Base-by-base conservation (phyloP, 2,113 vertebrate genomes). In the Leucosticte australis region DNA sequence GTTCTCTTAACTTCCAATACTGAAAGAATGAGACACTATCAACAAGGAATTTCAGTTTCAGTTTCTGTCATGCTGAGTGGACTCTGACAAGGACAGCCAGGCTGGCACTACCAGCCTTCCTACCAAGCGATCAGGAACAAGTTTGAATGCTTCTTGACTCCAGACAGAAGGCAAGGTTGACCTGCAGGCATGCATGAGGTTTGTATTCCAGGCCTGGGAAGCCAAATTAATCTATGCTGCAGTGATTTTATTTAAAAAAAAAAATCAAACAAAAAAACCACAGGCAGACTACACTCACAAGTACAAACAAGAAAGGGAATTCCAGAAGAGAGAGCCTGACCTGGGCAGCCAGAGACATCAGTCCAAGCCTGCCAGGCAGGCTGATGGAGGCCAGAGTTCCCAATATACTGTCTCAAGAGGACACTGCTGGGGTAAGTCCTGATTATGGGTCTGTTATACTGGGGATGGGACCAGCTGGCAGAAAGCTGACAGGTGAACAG, bases 121-220 rank as follows among this genome's bases (percentile, higher is more conserved):
- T 60, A 26, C 16, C 11, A 47, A 22, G 23, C 22, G 24, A 11
- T 16, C 65, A 60, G 53, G 14, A 55, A 8, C 11, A 76, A 62
- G 16, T 21, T 24, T 47, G 52, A 82, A 39, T 39, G 47, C 7
- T 47, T 11, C 47, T 35, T 53, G 21, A 30, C 0, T 0, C 39
- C 8, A 13, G n/a, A 47, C 11, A 75, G 46, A 52, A 82, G 62
- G 46, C 46, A 75, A 14, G 17, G 39, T 6, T 17, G 21, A 64
- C 42, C 35, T 56, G 21, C 42, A 42, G 41, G 22, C 9, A 26
- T 9, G 16, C 9, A 22, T 14, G 15, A 41, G 8, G 11, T 83
- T 76, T 41, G 41, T 31, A 44, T 69, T 62, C 17, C n/a, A 49
- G 39, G 15, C 14, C 30, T 69, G 26, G 10, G 55, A 76, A 69